Evolutionary conservation across 92 coral and sea anemone genomes (phyloP), one percentile per base, ranked within the genome.

Genomic region (Montipora capitata): DNA sequence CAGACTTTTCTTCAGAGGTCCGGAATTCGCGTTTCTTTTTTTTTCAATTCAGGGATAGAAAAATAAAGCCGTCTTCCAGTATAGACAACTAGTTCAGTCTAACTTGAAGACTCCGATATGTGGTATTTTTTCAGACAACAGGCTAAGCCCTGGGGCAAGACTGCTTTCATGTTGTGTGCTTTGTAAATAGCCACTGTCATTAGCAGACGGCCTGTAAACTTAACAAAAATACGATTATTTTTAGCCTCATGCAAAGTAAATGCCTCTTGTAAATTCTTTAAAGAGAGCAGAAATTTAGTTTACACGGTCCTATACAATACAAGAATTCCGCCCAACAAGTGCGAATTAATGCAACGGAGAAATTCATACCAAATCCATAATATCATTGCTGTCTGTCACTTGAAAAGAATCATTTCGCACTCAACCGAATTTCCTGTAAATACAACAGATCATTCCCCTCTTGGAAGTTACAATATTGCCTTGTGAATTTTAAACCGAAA

Each of bases 181-280:
- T 54, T 81, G 65, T 81, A 81, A 68, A 81, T 81, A 81, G 63
- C 48, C 68, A 74, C 48, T 39, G 17, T 68, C 85, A 16, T 81
- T 81, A 68, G 52, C 77, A 81, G 85, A 81, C 85, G 77, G 9
- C 77, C 77, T 66, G 56, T 81, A 51, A 81, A 81, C 85, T 68
- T 48, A 81, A 54, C 40, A 40, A 80, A 63, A 81, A 81, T 81
- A 77, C 77, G 85, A 81, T 81, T 81, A 81, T 40, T 49, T 10
- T 68, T 58, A 81, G 35, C 40, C 77, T 61, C 77, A 39, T 45
- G 74, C 67, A 14, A 68, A 27, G 27, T 10, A 54, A 54, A 81
- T 81, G 40, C 39, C 66, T 81, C 14, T 39, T 18, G 62, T 68
- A 9, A 54, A 54, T 65, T 40, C 14, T 73, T 73, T 11, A 44